These are phyloP conservation scores for Gastracanthus pulcherrimus DNA, from an alignment of 2,888 invertebrate species.

Conservation along the genomic window DNA sequence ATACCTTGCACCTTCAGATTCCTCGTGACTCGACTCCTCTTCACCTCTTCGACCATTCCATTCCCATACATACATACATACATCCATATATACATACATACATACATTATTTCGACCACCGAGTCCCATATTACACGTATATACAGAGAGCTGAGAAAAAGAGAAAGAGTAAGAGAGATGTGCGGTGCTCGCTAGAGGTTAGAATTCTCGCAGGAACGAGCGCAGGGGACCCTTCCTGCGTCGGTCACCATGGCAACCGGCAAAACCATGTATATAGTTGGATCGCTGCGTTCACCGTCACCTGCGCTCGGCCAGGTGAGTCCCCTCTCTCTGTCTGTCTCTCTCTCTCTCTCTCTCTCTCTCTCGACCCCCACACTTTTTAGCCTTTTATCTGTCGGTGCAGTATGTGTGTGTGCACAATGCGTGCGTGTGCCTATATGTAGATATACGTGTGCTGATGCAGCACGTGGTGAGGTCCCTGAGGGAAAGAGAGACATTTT, in stretches of 20 bases:
- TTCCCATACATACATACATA: not conserved
- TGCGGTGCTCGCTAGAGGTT: not conserved
- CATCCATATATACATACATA: not conserved
- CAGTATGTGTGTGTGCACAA: too few relatives aligned
- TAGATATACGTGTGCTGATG: not conserved
- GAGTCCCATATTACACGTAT: not conserved
- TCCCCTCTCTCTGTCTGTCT: slow-evolving; percentile 22
- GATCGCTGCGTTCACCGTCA: slow-evolving; percentile 26
- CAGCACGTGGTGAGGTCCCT: not conserved
- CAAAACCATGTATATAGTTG: slow-evolving; percentile 17
- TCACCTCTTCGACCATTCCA: not conserved
- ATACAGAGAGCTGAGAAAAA: not conserved
- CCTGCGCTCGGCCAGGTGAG: slow-evolving; percentile 35
- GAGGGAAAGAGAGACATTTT: not conserved
- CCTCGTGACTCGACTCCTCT: too few relatives aligned
- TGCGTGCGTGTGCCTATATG: not conserved
- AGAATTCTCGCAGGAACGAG: not conserved
- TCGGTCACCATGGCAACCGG: slow-evolving; percentile 66
- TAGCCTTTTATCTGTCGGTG: not conserved
- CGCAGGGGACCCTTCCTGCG: slow-evolving; percentile 47
- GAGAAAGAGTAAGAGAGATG: slow-evolving; percentile 30
- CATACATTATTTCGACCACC: slow-evolving; percentile 30
- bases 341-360: not conserved
- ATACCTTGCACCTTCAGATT: slow-evolving; percentile 2
- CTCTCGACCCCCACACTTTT: not conserved